Evolutionary conservation across 2,888 invertebrate species (phyloP).

Genomic region (Sepiola atlantica): DNA sequence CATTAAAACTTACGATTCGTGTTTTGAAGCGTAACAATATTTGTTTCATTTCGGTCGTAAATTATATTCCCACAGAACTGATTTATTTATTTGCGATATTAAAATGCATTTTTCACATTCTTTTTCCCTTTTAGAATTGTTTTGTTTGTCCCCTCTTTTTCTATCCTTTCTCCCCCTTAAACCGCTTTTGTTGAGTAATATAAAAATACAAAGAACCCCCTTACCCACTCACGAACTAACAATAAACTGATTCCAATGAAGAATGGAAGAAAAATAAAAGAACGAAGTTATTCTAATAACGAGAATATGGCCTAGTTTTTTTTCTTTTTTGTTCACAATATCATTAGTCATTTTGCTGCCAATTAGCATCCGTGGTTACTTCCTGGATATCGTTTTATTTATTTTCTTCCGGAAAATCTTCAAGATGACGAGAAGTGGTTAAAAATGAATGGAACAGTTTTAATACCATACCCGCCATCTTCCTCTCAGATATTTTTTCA

Average conservation of each 20-base stretch:
- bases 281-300: neutral
- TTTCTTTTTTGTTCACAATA: neutral
- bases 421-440: neutral
- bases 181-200: conserved; percentile 19
- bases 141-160: neutral
- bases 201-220: neutral
- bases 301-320: neutral
- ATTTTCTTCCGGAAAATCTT: neutral
- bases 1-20: too few species aligned
- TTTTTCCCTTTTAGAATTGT: neutral
- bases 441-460: neutral
- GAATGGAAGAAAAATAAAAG: neutral
- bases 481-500: neutral
- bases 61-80: neutral
- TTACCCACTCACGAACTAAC: neutral
- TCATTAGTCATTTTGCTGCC: neutral
- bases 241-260: neutral
- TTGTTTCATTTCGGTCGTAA: neutral
- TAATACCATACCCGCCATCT: neutral
- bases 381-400: neutral
- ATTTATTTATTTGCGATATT: neutral
- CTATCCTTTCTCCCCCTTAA: neutral
- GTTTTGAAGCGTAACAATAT: neutral
- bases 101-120: neutral
- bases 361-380: neutral